phyloP scores from a whole-genome alignment of 2,888 invertebrate genomes.

The Eudemis profundana region DNA sequence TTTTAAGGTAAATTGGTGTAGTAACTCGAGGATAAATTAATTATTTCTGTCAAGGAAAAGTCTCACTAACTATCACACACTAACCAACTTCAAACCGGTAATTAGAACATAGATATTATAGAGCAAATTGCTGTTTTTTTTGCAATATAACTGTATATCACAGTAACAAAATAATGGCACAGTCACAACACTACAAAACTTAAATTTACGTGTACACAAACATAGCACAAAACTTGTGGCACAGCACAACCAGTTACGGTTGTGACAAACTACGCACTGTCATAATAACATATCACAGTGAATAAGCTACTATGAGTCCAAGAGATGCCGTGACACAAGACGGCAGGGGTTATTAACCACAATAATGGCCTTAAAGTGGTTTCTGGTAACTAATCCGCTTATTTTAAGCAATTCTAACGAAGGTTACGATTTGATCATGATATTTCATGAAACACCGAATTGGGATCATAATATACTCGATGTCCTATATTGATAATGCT shows the following conservation, averaged over 20 bases:
- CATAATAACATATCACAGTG: background rate
- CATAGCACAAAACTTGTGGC: background rate
- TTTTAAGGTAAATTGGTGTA: background rate
- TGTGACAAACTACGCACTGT: background rate
- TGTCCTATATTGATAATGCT: too few relatives aligned
- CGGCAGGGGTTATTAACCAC: background rate
- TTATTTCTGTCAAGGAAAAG: background rate
- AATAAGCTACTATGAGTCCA: too few relatives aligned
- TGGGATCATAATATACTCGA: too few relatives aligned
- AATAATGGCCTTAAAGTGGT: too few relatives aligned
- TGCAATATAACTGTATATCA: background rate
- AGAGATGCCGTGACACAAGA: background rate
- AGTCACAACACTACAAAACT: background rate
- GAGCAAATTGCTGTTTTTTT: background rate
- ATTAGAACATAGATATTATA: background rate
- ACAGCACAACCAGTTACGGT: background rate
- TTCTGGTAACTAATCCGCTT: background rate
- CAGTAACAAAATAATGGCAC: background rate
- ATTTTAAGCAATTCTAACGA: background rate
- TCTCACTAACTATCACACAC: background rate
- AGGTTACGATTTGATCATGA: too few relatives aligned
- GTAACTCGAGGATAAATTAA: background rate
- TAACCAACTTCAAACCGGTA: constrained; percentile 7
- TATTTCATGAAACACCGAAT: too few relatives aligned
- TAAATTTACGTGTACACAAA: background rate